Percentiles rank a stretch among this genome's conserved stretches.
phyloP scores from a whole-genome alignment of 2,113 vertebrate species.

The Danionella cerebrum region DNA sequence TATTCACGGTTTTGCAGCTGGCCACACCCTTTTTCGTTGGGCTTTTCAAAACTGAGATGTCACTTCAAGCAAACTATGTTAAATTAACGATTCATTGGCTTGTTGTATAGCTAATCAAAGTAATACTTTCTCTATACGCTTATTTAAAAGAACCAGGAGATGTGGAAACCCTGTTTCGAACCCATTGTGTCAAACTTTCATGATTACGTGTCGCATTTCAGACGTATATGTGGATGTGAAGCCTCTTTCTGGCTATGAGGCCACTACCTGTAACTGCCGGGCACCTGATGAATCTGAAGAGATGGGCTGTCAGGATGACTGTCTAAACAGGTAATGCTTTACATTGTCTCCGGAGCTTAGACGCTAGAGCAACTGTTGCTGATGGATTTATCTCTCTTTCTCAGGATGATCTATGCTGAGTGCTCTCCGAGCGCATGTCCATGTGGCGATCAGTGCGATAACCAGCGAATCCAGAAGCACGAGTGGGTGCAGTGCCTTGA shows the following conservation, averaged over 20 bases:
- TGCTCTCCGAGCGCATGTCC: constrained; percentile 92
- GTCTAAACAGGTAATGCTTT: constrained; percentile 80
- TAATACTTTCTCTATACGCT: no score
- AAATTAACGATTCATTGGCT: no score
- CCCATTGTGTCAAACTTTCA: no score
- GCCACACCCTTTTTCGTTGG: no score
- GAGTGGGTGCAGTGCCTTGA: constrained; percentile 98
- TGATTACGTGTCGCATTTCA: constrained; percentile 40
- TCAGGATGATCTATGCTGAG: constrained; percentile 96
- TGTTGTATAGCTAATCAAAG: no score
- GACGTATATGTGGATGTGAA: constrained; percentile 97
- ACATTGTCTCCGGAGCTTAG: not conserved
- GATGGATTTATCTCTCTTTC: not conserved
- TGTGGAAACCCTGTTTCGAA: no score
- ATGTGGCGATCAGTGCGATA: constrained; percentile 82
- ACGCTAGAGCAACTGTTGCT: not conserved
- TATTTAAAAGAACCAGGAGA: no score
- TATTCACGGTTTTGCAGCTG: no score
- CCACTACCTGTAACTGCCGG: constrained; percentile 92
- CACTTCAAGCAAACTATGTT: no score
- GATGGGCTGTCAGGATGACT: constrained; percentile 87
- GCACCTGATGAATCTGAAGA: constrained; percentile 64
- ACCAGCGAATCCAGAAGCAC: constrained; percentile 93
- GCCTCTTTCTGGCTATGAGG: constrained; percentile 93
- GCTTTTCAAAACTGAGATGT: no score